Evolutionary conservation across 2,888 invertebrate genomes (phyloP), one percentile per base, ranked within the genome.

Genomic region (Sturmia bella): DNA sequence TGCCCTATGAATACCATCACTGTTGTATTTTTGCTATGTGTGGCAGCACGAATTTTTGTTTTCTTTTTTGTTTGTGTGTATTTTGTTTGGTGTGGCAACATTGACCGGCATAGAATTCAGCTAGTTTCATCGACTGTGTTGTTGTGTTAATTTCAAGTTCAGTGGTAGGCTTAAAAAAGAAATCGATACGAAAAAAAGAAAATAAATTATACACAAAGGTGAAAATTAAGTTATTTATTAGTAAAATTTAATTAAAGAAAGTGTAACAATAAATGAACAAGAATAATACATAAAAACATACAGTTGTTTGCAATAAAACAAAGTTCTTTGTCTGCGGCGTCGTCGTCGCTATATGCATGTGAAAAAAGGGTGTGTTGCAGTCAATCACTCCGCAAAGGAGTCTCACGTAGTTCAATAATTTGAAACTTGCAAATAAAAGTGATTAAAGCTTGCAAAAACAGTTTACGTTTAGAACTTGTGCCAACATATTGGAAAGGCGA

Each of bases 301-400:
- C 45, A 43, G 19, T 0, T 24, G 21, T 17, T 76, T 57, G 68
- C 54, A 17, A 64, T 32, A 56, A 69, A 76, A 76, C 43, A 52
- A 76, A 77, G 64, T 82, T 82, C 81, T 82, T 82, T 82, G 82
- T 82, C 82, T 82, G 77, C 74, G 41, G 63, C 81, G 76, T 64
- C 81, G 76, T 43, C 63, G 74, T 72, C 48, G 74, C 45, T 70
- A 61, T 69, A 73, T 68, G 52, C 61, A 74, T 78, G 73, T 79
- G 74, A 78, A 78, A 82, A 81, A 82, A 82, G 82, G 82, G 82
- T 82, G 82, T 82, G 82, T 82, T 82, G 69, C 61, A 68, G 50
- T 50, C 41, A 54, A 57, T 61, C 43, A 54, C 45, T 57, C 24
- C 50, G 59, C 15, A 19, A 70, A 78, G 75, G 72, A 73, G 72